phyloP scores from a whole-genome alignment of 1,140 invertebrate species.

The Tetragonula clypearis region DNA sequence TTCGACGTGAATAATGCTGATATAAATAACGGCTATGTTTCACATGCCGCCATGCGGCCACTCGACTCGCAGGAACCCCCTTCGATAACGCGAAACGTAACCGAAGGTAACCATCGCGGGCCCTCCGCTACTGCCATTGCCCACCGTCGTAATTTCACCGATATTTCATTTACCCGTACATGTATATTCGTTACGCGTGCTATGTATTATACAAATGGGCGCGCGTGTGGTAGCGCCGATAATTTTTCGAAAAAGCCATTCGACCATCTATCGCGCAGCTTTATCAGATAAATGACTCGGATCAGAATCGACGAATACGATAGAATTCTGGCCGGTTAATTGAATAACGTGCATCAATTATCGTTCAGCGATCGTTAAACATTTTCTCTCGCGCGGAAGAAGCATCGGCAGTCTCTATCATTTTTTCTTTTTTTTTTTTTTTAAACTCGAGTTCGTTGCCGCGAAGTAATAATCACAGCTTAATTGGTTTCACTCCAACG shows the following conservation, averaged over 20 bases:
- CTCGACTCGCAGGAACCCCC: not conserved
- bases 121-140: not conserved
- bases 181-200: too few relatives aligned
- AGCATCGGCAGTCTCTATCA: not conserved
- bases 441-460: not conserved
- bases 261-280: not conserved
- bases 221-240: accelerated
- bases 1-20: conserved; percentile 40
- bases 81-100: conserved; percentile 29
- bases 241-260: not conserved
- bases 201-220: not conserved
- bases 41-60: not conserved
- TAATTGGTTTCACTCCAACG: not conserved
- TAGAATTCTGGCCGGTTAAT: too few relatives aligned
- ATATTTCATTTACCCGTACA: not conserved
- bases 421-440: too few relatives aligned
- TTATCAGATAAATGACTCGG: not conserved
- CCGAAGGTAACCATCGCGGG: not conserved
- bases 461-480: not conserved
- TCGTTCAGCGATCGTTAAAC: not conserved
- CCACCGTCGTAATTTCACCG: not conserved
- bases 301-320: not conserved
- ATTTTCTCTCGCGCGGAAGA: not conserved
- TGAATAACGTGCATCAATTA: not conserved
- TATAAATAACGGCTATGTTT: conserved; percentile 48